These are phyloP conservation scores for Clitarchus hookeri DNA, from an alignment of 2,888 invertebrate species.

Conservation along the genomic window DNA sequence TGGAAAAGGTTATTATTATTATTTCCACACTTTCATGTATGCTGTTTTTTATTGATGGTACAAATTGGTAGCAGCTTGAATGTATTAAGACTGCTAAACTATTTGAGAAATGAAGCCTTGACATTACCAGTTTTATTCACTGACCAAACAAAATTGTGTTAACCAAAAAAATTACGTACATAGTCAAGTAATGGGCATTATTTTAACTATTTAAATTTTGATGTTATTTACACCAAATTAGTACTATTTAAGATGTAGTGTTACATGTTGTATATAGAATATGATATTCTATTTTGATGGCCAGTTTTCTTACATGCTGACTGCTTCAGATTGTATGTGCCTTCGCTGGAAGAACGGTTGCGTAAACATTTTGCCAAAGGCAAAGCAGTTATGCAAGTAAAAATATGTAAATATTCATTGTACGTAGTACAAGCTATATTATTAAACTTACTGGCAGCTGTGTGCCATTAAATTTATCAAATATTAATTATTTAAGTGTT, in stretches of 20 bases:
- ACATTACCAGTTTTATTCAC: background rate
- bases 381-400: background rate
- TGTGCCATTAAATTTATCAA: constrained; percentile 12
- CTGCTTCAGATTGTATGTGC: background rate
- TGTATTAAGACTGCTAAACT: background rate
- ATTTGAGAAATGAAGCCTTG: constrained; percentile 7
- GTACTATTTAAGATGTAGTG: background rate
- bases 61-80: constrained; percentile 1
- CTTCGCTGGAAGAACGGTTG: background rate
- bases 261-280: background rate
- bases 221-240: constrained; percentile 21
- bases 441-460: background rate
- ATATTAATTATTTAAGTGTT: background rate
- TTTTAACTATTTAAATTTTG: background rate
- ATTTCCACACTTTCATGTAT: background rate
- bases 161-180: background rate
- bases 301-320: background rate
- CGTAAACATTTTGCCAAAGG: background rate
- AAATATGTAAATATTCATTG: background rate
- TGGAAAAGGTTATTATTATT: constrained; percentile 16
- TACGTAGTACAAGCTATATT: background rate
- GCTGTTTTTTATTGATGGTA: background rate
- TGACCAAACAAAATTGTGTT: background rate
- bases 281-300: background rate
- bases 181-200: constrained; percentile 7